Evolutionary conservation across 2,113 vertebrate species (phyloP).

Genomic region (Chaetura pelagica): DNA sequence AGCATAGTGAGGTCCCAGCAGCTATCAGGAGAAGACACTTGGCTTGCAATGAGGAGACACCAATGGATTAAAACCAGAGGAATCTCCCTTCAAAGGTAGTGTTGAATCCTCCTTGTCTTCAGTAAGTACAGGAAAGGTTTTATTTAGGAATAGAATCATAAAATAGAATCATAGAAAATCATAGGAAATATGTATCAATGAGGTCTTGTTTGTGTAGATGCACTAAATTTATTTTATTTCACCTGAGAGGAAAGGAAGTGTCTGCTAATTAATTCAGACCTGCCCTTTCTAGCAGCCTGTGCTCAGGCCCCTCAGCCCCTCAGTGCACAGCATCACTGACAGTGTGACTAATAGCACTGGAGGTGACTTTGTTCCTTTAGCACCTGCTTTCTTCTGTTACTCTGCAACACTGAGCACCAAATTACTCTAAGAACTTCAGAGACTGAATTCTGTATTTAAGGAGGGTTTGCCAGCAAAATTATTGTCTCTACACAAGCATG

Average conservation of each 20-base stretch:
- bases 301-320: background rate
- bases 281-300: background rate
- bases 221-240: background rate
- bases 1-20: background rate
- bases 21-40: background rate
- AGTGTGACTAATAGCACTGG: background rate
- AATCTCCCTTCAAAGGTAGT: background rate
- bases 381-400: slow-evolving; percentile 7
- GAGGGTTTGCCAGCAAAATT: slow-evolving; percentile 10
- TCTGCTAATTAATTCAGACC: background rate
- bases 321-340: background rate
- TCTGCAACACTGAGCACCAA: slow-evolving; percentile 73
- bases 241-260: background rate
- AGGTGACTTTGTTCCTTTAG: background rate
- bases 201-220: background rate
- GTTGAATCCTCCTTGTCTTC: background rate
- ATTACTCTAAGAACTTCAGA: slow-evolving; percentile 74
- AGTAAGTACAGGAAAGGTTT: background rate
- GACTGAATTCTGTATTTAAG: slow-evolving; percentile 79
- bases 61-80: background rate
- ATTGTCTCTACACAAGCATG: background rate
- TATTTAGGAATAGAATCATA: no score
- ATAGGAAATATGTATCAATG: background rate
- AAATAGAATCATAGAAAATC: no score
- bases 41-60: background rate